Percentiles rank a stretch among this genome's conserved stretches.
These are phyloP conservation scores for Yasuhikotakia modesta DNA, from an alignment of 2,797 vertebrate species.

Conservation along the genomic window DNA sequence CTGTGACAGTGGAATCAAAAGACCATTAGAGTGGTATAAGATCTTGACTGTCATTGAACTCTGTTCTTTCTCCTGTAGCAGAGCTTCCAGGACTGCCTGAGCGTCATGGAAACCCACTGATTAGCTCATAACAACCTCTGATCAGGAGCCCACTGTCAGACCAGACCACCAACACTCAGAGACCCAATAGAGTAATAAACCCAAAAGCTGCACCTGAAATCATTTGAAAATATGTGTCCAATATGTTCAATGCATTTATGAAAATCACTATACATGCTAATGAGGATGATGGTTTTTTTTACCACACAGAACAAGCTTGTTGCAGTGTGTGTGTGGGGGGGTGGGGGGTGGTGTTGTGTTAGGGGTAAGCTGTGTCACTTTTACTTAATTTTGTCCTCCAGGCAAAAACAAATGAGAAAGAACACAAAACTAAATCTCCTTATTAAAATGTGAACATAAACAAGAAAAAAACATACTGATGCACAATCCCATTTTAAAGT, in stretches of 20 bases:
- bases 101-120: slow-evolving; percentile 30
- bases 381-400: not conserved
- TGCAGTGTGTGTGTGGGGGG: not conserved
- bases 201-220: slow-evolving; percentile 11
- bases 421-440: not conserved
- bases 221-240: slow-evolving; percentile 8
- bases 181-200: slow-evolving; percentile 28
- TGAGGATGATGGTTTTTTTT: not conserved
- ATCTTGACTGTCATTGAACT: slow-evolving; percentile 43
- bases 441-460: slow-evolving; percentile 3
- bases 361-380: not conserved
- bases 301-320: too few relatives aligned
- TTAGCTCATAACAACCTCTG: slow-evolving; percentile 44
- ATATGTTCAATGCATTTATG: not conserved
- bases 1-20: slow-evolving; percentile 46
- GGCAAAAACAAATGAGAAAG: not conserved
- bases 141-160: slow-evolving; percentile 15
- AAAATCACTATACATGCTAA: not conserved
- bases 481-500: not conserved
- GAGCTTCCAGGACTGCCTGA: slow-evolving; percentile 28
- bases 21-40: slow-evolving; percentile 44
- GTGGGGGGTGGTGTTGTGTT: too few relatives aligned
- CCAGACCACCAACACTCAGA: slow-evolving; percentile 25
- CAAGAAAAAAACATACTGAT: not conserved
- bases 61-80: slow-evolving; percentile 13